Percentiles rank a stretch among this genome's conserved stretches.
Conservation (phyloP, 1,140 invertebrate species). For the Diplogasteroides magnus region DNA sequence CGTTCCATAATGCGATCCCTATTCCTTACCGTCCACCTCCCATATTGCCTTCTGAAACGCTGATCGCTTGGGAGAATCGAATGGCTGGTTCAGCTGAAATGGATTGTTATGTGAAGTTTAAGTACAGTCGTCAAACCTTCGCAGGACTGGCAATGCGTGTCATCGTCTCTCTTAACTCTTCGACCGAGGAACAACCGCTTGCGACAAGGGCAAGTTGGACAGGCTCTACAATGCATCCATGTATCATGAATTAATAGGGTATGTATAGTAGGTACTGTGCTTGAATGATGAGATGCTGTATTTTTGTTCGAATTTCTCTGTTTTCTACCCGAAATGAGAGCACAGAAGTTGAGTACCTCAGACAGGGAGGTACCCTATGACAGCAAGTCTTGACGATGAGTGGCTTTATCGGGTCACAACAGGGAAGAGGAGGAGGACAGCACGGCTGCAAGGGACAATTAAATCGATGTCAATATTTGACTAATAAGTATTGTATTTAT, state of each 20-base stretch:
- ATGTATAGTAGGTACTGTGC: background rate
- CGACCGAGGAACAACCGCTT: conserved; percentile 34
- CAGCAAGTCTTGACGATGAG: conserved; percentile 13
- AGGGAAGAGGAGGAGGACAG: conserved; percentile 34
- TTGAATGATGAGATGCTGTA: too few species aligned
- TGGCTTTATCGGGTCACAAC: conserved; percentile 29
- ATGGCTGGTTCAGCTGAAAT: too few species aligned
- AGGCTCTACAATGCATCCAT: conserved; percentile 18
- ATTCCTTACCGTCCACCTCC: too few species aligned
- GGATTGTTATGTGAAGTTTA: too few species aligned
- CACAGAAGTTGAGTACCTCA: too few species aligned
- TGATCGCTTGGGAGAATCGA: too few species aligned
- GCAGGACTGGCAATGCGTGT: conserved; percentile 34
- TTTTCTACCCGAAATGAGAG: too few species aligned
- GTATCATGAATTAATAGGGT: too few species aligned
- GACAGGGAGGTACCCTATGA: conserved; percentile 35
- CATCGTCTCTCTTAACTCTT: conserved; percentile 30
- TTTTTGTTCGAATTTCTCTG: too few species aligned
- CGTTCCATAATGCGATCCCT: too few species aligned
- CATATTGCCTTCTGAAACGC: too few species aligned
- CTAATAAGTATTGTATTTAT: too few species aligned
- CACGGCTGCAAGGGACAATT: conserved; percentile 29
- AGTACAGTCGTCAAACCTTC: background rate
- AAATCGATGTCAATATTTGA: conserved; percentile 24
- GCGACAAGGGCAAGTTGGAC: conserved; percentile 39